Evolutionary conservation across 2,113 vertebrate genomes (phyloP).

Genomic region (Platysternon megacephalum): DNA sequence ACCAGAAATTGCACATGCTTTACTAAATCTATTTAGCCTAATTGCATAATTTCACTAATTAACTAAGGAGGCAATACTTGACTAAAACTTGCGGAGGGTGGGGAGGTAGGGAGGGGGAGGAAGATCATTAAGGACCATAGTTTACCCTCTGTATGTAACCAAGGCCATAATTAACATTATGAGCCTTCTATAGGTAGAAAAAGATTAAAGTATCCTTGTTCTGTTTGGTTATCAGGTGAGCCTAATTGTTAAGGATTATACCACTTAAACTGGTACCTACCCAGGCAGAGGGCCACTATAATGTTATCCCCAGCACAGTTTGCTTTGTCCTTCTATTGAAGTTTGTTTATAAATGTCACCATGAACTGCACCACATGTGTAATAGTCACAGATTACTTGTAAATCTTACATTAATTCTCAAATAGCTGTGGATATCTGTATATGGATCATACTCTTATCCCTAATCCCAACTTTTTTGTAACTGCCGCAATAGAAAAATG

Average conservation of each 20-base stretch:
- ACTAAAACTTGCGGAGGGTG: neutral
- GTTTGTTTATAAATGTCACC: neutral
- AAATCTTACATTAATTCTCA: neutral
- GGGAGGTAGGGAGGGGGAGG: neutral
- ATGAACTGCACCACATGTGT: neutral
- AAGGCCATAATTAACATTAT: neutral
- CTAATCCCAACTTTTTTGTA: neutral
- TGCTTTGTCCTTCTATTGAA: neutral
- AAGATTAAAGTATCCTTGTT: neutral
- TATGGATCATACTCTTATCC: neutral
- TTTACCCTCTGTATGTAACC: neutral
- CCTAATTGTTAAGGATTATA: neutral
- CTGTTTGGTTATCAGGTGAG: neutral
- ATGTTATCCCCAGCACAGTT: neutral
- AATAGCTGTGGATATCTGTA: neutral
- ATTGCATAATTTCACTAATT: constrained; percentile 51
- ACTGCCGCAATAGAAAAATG: neutral
- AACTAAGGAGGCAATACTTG: neutral
- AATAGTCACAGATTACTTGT: neutral
- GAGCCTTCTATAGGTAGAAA: neutral
- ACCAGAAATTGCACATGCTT: constrained; percentile 7
- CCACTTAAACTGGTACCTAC: neutral
- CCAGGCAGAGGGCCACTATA: neutral
- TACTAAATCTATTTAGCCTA: neutral
- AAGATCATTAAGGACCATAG: neutral